phyloP scores from a whole-genome alignment of 2,888 invertebrate species.

The Altica lythri region DNA sequence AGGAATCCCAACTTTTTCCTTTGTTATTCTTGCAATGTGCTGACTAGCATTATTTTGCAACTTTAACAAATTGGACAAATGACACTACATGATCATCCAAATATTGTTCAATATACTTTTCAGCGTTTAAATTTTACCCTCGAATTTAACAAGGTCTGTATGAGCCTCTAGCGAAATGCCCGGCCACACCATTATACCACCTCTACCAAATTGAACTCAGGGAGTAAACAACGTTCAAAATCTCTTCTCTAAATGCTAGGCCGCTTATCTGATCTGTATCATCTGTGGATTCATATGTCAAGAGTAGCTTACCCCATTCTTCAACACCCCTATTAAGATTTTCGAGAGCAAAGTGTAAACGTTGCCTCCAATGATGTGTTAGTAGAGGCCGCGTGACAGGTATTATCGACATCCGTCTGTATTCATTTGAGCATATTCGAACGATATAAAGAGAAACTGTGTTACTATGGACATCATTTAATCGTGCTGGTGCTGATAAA shows the following conservation, averaged over 20 bases:
- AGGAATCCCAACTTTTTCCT: too few relatives aligned
- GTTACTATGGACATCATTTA: not conserved
- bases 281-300: too few relatives aligned
- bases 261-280: not conserved
- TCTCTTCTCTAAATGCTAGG: not conserved
- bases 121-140: not conserved
- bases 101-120: not conserved
- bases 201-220: not conserved
- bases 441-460: not conserved
- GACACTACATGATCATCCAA: not conserved
- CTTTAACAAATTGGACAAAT: too few relatives aligned
- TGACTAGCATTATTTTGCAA: too few relatives aligned
- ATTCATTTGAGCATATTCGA: not conserved
- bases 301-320: not conserved
- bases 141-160: too few relatives aligned
- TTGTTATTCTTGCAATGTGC: too few relatives aligned
- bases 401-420: not conserved
- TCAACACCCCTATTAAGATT: not conserved
- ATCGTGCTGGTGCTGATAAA: not conserved
- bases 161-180: not conserved
- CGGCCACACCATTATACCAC: not conserved
- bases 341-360: not conserved
- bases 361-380: not conserved
- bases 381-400: not conserved
- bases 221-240: not conserved